Evolutionary conservation across 2,888 invertebrate species (phyloP), one percentile per base, ranked within the genome.

Genomic region (Hypolimnas misippus): DNA sequence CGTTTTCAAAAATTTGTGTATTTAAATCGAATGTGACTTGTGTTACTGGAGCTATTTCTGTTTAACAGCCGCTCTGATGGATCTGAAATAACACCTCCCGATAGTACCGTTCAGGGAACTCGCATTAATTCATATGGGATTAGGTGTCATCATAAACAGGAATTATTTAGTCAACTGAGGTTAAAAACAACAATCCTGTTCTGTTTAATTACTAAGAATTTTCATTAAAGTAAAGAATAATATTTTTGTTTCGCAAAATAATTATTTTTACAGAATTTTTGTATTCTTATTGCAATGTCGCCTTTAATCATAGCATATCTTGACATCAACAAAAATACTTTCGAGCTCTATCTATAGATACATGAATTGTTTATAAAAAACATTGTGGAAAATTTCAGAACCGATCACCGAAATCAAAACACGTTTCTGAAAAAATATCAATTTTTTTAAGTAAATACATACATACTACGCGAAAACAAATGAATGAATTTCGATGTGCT

Each of bases 131-230:
- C 86, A 89, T 90, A 89, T 81, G 88, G 89, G 91, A 91, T 92
- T 89, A 87, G 86, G 84, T 91, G 90, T 90, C 91, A 89, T 91
- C 91, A 89, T 92, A 92, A 92, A 92, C 89, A 89, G 87, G 90
- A 89, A 84, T 89, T 90, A 91, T 91, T 91, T 89, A 86, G 86
- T 86, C 89, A 82, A 82, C 80, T 87, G 89, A 89, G 89, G 89
- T 89, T 90, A 88, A 87, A 87, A 89, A 84, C 87, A 89, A 89
- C 85, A 86, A 77, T 81, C 77, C 75, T 71, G 71, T 73, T 71
- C 76, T 82, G 80, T 81, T 84, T 82, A 81, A 81, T 79, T 79
- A 78, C 82, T 17, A 62, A 52, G 19, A 53, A 31, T 35, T n/a
- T 38, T 19, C 21, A 19, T 17, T 12, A 8, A 31, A 29, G 12